Evolutionary conservation across 1,140 invertebrate species (phyloP).

Genomic region (Leptopilina clavipes): DNA sequence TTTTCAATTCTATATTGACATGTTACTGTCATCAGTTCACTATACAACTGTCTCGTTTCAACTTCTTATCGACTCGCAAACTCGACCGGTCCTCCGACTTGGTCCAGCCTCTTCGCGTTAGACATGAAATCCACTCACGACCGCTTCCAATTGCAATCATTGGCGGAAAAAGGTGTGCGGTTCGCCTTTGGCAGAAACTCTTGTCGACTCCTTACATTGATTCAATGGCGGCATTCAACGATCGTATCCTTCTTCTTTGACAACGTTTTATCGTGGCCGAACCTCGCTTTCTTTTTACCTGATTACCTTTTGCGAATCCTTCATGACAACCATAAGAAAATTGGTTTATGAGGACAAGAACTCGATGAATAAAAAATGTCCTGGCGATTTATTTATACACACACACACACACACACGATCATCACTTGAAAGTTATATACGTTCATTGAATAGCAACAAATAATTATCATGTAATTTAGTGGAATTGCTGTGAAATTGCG

Average conservation of each 20-base stretch:
- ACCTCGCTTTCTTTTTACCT: constrained; percentile 26
- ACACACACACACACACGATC: no score
- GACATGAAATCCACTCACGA: constrained; percentile 61
- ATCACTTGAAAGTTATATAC: background rate
- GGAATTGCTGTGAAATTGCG: background rate
- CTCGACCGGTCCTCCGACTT: constrained; percentile 45
- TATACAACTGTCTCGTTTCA: constrained; percentile 54
- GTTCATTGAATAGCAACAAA: constrained; percentile 17
- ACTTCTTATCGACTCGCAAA: constrained; percentile 56
- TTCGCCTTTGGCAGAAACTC: constrained; percentile 37
- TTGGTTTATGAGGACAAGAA: constrained; percentile 17
- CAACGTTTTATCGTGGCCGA: background rate
- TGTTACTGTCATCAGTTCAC: constrained; percentile 69
- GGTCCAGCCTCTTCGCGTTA: constrained; percentile 40
- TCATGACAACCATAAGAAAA: constrained; percentile 29
- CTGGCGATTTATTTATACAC: background rate
- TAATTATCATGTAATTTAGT: constrained; percentile 13
- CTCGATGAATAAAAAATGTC: constrained; percentile 17
- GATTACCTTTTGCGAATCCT: constrained; percentile 20
- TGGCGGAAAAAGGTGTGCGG: constrained; percentile 64
- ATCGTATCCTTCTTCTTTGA: constrained; percentile 27
- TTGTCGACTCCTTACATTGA: constrained; percentile 40
- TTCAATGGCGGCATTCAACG: constrained; percentile 5
- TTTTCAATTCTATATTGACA: constrained; percentile 71
- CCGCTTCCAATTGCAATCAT: constrained; percentile 67